A percentile compares a stretch with the other conserved stretches of the same genome.
These are phyloP conservation scores for Sinodicranocentrus sp. DNA, from an alignment of 2,888 invertebrate species.

Conservation along the genomic window DNA sequence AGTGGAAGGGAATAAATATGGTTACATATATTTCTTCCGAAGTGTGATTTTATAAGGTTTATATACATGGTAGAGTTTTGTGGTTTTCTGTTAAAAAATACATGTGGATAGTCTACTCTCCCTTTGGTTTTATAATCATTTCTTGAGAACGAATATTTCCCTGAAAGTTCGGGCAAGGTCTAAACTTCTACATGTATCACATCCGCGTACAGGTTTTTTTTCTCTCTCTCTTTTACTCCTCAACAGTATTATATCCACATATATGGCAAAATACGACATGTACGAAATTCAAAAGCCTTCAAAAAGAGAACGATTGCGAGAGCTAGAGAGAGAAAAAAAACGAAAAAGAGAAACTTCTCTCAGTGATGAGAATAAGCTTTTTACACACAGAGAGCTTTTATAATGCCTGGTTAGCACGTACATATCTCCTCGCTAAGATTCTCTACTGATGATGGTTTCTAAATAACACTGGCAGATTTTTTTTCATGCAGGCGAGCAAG, in stretches of 20 bases:
- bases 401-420: constrained; percentile 42
- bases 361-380: constrained; percentile 29
- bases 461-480: constrained; percentile 14
- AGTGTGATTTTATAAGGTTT: constrained; percentile 33
- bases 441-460: constrained; percentile 31
- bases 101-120: constrained; percentile 12
- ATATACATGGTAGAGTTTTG: constrained; percentile 33
- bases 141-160: constrained; percentile 26
- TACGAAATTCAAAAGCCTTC: background rate
- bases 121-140: constrained; percentile 23
- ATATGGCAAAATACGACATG: constrained; percentile 31
- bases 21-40: constrained; percentile 14
- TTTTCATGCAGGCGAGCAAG: constrained; percentile 37
- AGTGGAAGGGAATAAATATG: too few relatives aligned
- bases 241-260: too few relatives aligned
- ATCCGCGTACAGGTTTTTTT: constrained; percentile 16
- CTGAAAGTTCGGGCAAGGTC: constrained; percentile 50
- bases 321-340: constrained; percentile 33
- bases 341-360: constrained; percentile 59
- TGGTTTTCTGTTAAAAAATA: constrained; percentile 48
- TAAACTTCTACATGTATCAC: background rate
- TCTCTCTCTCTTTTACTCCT: too few relatives aligned
- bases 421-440: too few relatives aligned
- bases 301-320: constrained; percentile 8
- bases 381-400: constrained; percentile 10